Percentiles rank a stretch among this genome's conserved stretches.
phyloP scores from a whole-genome alignment of 2,113 vertebrate species.

The Microtus pennsylvanicus region DNA sequence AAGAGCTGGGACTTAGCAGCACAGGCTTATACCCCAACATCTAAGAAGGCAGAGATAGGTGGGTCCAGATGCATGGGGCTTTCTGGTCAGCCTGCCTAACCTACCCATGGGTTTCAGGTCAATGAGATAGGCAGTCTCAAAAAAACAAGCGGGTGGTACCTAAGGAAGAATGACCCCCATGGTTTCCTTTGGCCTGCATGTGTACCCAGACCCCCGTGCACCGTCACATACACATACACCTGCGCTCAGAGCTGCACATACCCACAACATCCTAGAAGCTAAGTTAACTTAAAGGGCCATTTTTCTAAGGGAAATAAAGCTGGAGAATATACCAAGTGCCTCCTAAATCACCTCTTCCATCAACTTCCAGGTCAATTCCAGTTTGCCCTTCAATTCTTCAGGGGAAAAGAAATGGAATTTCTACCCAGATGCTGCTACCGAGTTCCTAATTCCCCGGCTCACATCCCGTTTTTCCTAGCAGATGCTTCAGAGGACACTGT shows the following conservation, averaged over 20 bases:
- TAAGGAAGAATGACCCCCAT: neutral
- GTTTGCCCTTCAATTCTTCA: neutral
- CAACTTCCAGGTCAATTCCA: neutral
- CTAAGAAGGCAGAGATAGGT: neutral
- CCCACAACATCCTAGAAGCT: neutral
- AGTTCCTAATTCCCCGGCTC: neutral
- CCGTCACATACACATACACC: neutral
- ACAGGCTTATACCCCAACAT: neutral
- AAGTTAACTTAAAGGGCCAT: neutral
- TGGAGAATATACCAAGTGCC: neutral
- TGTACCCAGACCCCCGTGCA: neutral
- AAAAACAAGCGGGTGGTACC: neutral
- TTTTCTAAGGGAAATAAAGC: conserved; percentile 20
- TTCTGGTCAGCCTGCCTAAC: neutral
- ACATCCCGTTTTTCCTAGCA: neutral
- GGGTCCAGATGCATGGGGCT: neutral
- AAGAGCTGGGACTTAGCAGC: neutral
- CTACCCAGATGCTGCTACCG: too few species aligned
- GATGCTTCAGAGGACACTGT: neutral
- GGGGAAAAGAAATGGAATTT: neutral
- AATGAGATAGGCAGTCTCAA: neutral
- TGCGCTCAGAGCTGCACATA: neutral
- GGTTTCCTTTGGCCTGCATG: neutral
- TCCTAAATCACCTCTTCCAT: neutral
- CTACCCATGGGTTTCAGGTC: neutral